Evolutionary conservation across 1,140 invertebrate species (phyloP).

Genomic region (Saccostrea cuccullata): DNA sequence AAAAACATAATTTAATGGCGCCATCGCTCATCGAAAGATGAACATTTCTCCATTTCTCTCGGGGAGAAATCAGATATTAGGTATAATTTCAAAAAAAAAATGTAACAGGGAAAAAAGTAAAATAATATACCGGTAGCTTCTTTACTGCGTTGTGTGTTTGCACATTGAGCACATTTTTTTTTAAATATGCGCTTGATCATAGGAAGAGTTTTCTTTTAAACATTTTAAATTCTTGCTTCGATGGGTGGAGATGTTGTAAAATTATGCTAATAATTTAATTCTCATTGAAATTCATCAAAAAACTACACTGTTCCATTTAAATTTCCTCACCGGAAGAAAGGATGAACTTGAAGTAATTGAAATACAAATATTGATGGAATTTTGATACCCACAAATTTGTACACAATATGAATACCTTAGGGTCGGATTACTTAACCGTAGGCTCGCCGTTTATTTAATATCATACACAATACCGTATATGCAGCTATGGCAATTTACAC

Average conservation of each 20-base stretch:
- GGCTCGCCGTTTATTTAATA: neutral
- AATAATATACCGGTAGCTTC: too few species aligned
- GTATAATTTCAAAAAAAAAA: neutral
- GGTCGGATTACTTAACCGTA: slow-evolving; percentile 1
- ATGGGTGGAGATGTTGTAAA: neutral
- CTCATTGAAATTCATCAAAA: neutral
- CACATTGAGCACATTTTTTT: neutral
- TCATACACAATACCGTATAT: neutral
- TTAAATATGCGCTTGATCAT: neutral
- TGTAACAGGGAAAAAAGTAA: neutral
- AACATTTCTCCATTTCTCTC: neutral
- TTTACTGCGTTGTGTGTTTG: neutral
- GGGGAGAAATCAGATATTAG: neutral
- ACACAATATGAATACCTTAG: slow-evolving; percentile 32
- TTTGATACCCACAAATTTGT: slow-evolving; percentile 17
- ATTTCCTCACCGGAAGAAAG: neutral
- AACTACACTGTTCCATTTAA: neutral
- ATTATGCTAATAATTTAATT: slow-evolving; percentile 2
- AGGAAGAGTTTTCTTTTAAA: neutral
- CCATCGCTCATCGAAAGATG: neutral
- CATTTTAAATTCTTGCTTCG: neutral
- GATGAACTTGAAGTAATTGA: neutral
- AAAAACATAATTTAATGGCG: neutral
- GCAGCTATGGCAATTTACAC: neutral
- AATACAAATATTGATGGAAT: slow-evolving; percentile 30